Evolutionary conservation across 2,113 vertebrate genomes (phyloP).

Genomic region (Elephas maximus): DNA sequence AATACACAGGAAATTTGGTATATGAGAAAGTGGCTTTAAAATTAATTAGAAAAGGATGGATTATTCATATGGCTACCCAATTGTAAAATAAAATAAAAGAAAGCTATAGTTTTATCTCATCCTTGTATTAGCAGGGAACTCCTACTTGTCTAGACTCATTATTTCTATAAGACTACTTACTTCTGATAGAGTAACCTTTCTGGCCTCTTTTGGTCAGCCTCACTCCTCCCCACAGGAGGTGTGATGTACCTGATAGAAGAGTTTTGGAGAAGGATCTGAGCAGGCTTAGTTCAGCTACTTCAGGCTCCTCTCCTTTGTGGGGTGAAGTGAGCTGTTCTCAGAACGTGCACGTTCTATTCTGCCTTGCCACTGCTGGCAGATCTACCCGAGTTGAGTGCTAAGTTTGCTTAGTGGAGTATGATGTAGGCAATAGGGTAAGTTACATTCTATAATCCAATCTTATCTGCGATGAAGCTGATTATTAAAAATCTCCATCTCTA

Average conservation of each 20-base stretch:
- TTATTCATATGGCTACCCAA: neutral
- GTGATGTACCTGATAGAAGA: neutral
- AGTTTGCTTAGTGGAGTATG: neutral
- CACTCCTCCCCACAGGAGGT: neutral
- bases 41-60: neutral
- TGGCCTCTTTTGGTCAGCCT: neutral
- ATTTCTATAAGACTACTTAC: neutral
- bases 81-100: no score
- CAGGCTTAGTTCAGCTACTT: neutral
- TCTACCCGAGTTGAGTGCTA: neutral
- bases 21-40: slow-evolving; percentile 25
- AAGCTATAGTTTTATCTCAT: neutral
- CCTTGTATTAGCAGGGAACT: neutral
- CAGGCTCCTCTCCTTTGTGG: neutral
- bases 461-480: neutral
- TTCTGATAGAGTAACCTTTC: neutral
- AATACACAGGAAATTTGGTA: neutral
- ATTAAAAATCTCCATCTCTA: neutral
- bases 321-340: neutral
- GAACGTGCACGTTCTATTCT: neutral
- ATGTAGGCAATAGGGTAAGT: neutral
- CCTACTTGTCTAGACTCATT: neutral
- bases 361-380: neutral
- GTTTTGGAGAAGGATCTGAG: neutral
- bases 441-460: neutral